Conservation (phyloP, 92 coral and sea anemone species). For the Siderastrea radians region DNA sequence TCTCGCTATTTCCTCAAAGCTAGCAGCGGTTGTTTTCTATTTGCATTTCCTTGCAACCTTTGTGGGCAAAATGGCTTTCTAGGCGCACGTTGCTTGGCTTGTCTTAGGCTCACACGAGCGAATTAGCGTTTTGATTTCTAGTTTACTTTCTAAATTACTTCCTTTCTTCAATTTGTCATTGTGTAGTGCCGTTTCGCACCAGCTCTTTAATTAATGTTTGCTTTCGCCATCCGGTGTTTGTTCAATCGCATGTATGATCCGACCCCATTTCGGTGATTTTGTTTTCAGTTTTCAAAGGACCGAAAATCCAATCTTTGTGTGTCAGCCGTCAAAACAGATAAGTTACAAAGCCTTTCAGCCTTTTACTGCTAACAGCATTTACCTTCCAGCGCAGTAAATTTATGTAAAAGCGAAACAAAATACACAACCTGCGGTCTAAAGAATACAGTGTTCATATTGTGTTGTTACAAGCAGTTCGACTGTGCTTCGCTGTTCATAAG, state of each 20-base stretch:
- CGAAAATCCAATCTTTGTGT: constrained; percentile 25
- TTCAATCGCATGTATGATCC: constrained; percentile 9
- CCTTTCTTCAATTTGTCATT: constrained; percentile 54
- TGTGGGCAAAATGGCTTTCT: neutral
- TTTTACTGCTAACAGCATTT: neutral
- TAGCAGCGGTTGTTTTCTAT: neutral
- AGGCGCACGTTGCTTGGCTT: constrained; percentile 24
- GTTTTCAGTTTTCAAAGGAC: constrained; percentile 16
- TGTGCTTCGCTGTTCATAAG: neutral
- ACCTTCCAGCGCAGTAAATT: constrained; percentile 3
- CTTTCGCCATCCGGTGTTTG: constrained; percentile 50
- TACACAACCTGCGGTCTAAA: neutral
- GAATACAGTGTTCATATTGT: neutral
- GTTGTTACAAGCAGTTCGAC: constrained; percentile 10
- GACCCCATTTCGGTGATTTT: neutral
- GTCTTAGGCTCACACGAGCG: constrained; percentile 33
- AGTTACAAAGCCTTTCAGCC: constrained; percentile 8
- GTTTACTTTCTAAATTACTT: constrained; percentile 64
- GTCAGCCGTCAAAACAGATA: constrained; percentile 17
- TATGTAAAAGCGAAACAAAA: constrained; percentile 28
- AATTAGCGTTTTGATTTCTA: constrained; percentile 54
- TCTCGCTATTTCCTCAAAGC: neutral
- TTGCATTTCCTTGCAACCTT: neutral
- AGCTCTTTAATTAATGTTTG: constrained; percentile 55
- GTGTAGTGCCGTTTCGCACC: constrained; percentile 53